Evolutionary conservation across 2,113 vertebrate genomes (phyloP).

Genomic region (Fulmarus glacialis): DNA sequence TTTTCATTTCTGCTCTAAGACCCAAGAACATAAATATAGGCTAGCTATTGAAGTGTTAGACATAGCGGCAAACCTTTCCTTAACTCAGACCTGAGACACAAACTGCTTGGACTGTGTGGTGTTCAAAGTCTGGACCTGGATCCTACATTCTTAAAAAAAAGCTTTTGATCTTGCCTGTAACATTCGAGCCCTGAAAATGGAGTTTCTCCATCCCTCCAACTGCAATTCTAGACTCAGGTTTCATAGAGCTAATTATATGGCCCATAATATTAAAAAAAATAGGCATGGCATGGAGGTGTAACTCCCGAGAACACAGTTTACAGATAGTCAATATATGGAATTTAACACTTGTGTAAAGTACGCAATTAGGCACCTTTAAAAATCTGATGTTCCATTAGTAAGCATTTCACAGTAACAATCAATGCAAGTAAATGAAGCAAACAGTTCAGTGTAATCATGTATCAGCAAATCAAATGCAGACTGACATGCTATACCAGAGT

Average conservation of each 20-base stretch:
- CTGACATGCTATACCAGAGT: not conserved
- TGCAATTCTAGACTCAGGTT: not conserved
- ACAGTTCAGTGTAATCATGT: conserved; percentile 28
- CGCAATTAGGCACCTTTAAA: conserved; percentile 45
- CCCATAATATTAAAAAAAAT: not conserved
- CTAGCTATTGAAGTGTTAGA: not conserved
- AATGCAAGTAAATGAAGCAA: conserved; percentile 51
- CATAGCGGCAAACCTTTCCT: not conserved
- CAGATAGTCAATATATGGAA: not conserved
- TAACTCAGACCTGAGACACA: not conserved
- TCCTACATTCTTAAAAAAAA: not conserved
- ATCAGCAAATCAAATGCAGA: conserved; percentile 38
- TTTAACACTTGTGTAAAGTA: not conserved
- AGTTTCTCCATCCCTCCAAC: not conserved
- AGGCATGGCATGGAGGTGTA: not conserved
- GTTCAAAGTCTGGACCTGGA: not conserved
- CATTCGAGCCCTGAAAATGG: not conserved
- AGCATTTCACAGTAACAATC: conserved; percentile 44
- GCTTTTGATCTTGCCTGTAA: not conserved
- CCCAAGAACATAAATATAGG: not conserved
- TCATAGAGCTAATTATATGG: not conserved
- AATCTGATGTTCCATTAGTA: conserved; percentile 48
- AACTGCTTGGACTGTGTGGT: not conserved
- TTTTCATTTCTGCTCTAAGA: not conserved
- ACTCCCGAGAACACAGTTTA: not conserved